phyloP scores from a whole-genome alignment of 2,888 invertebrate species.

The Sympetrum striolatum region DNA sequence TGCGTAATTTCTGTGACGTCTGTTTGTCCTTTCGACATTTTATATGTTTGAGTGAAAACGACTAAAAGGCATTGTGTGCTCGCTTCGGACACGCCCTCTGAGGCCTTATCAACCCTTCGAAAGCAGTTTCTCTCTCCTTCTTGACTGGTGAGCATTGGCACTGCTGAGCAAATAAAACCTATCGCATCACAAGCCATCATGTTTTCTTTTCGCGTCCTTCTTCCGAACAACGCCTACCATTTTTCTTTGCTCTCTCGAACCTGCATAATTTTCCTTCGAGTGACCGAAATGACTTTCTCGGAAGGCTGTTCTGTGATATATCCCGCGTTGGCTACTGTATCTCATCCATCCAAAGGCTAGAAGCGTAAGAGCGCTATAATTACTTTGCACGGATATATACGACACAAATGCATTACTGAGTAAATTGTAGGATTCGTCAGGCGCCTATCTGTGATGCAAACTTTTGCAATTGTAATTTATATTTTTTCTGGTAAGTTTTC shows the following conservation, averaged over 20 bases:
- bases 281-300: background rate
- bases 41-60: background rate
- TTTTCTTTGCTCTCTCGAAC: background rate
- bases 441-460: too few species aligned
- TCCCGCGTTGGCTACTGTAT: too few species aligned
- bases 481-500: too few species aligned
- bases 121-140: slow-evolving; percentile 4
- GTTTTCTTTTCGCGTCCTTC: slow-evolving; percentile 13
- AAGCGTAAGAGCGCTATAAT: too few species aligned
- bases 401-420: too few species aligned
- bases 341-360: too few species aligned
- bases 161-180: slow-evolving; percentile 2
- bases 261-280: background rate
- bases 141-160: background rate
- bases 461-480: too few species aligned
- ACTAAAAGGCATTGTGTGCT: background rate
- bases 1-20: slow-evolving; percentile 5
- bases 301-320: background rate
- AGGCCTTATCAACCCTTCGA: background rate
- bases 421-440: too few species aligned
- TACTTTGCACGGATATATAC: too few species aligned
- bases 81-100: background rate
- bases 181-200: background rate
- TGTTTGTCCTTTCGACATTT: background rate
- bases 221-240: background rate